Evolutionary conservation across 2,888 invertebrate genomes (phyloP).

Genomic region (Eristalis pertinax): DNA sequence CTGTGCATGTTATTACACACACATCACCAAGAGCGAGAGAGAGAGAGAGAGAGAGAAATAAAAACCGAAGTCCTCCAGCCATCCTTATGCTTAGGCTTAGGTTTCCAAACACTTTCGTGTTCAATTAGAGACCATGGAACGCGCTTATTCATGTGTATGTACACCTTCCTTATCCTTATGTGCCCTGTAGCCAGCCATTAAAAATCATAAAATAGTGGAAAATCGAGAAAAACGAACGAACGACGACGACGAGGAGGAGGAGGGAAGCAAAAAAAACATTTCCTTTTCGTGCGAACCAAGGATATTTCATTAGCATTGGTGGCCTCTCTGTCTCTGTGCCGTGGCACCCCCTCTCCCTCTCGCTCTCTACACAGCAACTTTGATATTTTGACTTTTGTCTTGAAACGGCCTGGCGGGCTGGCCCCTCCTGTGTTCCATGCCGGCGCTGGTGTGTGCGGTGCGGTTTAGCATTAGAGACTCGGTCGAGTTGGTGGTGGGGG

Average conservation of each 20-base stretch:
- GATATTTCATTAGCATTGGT: slow-evolving; percentile 66
- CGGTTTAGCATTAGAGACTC: slow-evolving; percentile 2
- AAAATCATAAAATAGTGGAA: slow-evolving; percentile 59
- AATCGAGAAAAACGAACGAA: slow-evolving; percentile 34
- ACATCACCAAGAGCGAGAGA: too few relatives aligned
- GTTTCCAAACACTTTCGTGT: slow-evolving; percentile 17
- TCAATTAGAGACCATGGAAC: slow-evolving; percentile 32
- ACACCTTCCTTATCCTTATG: neutral
- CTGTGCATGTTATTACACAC: slow-evolving; percentile 7
- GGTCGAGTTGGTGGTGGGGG: neutral
- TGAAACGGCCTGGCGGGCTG: neutral
- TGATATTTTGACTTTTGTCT: slow-evolving; percentile 67
- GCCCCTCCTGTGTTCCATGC: neutral
- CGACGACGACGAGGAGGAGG: neutral
- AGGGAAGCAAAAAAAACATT: slow-evolving; percentile 44
- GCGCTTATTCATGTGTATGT: slow-evolving; percentile 38
- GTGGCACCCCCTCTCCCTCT: neutral
- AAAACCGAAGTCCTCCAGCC: neutral
- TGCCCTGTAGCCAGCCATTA: slow-evolving; percentile 24
- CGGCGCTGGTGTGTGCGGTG: neutral
- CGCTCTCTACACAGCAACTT: slow-evolving; percentile 39
- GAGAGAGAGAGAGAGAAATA: neutral
- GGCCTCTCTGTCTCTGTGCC: slow-evolving; percentile 26
- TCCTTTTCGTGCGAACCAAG: slow-evolving; percentile 68
- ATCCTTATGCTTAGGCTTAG: slow-evolving; percentile 19